Percentiles rank a stretch among this genome's conserved stretches.
These are phyloP conservation scores for Tetranychus cinnabarinus DNA, from an alignment of 1,140 invertebrate genomes.

Conservation along the genomic window DNA sequence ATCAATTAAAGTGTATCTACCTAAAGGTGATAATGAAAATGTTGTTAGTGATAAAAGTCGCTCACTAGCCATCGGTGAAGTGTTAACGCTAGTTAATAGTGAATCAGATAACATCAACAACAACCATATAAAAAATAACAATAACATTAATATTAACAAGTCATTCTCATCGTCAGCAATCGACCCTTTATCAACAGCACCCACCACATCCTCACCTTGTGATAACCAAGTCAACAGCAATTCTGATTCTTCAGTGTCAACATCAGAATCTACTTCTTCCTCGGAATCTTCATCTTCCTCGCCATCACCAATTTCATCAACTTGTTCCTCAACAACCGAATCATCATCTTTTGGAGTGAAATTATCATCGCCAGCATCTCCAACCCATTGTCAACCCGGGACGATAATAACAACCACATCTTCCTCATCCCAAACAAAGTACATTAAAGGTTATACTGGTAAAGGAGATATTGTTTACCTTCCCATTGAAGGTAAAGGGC, in stretches of 20 bases:
- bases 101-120: too few relatives aligned
- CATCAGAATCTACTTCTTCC: not conserved
- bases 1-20: slow-evolving; percentile 45
- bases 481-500: slow-evolving; percentile 56
- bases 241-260: not conserved
- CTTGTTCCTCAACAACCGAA: not conserved
- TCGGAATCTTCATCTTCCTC: not conserved
- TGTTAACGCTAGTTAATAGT: slow-evolving; percentile 24
- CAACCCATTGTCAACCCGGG: not conserved
- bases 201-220: not conserved
- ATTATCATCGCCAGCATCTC: not conserved
- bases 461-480: slow-evolving; percentile 58
- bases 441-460: slow-evolving; percentile 58
- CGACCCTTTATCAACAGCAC: not conserved
- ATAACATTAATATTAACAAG: not conserved
- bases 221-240: not conserved
- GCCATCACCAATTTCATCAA: not conserved
- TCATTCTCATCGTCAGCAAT: not conserved
- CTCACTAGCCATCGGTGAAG: slow-evolving; percentile 46
- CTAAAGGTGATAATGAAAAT: slow-evolving; percentile 28
- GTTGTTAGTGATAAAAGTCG: slow-evolving; percentile 39
- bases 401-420: not conserved
- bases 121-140: too few relatives aligned
- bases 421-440: slow-evolving; percentile 17
- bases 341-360: not conserved